These are phyloP conservation scores for Eurois occulta DNA, from an alignment of 2,888 invertebrate genomes.

Conservation along the genomic window DNA sequence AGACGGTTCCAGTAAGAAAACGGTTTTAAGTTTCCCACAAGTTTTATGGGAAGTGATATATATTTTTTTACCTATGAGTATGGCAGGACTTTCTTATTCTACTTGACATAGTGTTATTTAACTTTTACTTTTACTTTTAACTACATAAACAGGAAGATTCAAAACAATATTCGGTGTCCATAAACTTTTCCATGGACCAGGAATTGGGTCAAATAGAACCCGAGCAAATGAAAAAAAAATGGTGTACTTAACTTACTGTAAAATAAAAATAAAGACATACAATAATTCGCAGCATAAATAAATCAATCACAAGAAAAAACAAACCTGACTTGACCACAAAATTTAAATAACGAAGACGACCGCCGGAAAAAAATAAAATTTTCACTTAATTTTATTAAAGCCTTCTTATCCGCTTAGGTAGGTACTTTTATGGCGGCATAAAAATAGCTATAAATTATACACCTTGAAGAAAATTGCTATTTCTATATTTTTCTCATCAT, in stretches of 20 bases:
- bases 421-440: slow-evolving; percentile 74
- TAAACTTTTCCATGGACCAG: slow-evolving; percentile 53
- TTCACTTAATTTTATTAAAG: slow-evolving; percentile 75
- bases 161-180: slow-evolving; percentile 51
- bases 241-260: background rate
- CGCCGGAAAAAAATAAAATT: slow-evolving; percentile 66
- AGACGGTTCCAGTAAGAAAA: background rate
- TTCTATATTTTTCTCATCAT: slow-evolving; percentile 63
- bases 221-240: background rate
- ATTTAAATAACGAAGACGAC: slow-evolving; percentile 57
- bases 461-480: slow-evolving; percentile 72
- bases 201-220: slow-evolving; percentile 47
- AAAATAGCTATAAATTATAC: slow-evolving; percentile 82
- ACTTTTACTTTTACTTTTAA: no score
- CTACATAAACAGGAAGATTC: slow-evolving; percentile 10
- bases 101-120: background rate
- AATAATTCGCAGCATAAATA: slow-evolving; percentile 13
- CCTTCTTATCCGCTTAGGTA: slow-evolving; percentile 69
- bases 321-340: slow-evolving; percentile 34
- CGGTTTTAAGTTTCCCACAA: background rate
- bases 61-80: no score
- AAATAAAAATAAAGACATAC: background rate
- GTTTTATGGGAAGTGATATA: background rate
- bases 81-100: background rate
- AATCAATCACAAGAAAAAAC: slow-evolving; percentile 38